These are phyloP conservation scores for Psittacula derbiana DNA, from an alignment of 2,797 vertebrate genomes.

Conservation along the genomic window DNA sequence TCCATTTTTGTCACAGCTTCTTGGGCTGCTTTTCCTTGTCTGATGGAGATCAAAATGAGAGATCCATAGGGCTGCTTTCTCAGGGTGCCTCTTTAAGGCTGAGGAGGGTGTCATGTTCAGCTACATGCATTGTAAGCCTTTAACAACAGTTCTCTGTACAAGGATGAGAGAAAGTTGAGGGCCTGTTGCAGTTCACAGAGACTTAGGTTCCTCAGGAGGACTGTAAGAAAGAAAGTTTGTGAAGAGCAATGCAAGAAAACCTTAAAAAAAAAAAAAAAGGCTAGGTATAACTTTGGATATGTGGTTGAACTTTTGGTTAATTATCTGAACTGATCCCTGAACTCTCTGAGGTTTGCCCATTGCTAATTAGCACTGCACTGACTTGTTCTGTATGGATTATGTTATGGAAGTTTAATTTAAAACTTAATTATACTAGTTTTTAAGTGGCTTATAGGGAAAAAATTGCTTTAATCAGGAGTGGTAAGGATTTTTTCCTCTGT, in stretches of 20 bases:
- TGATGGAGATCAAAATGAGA: not conserved
- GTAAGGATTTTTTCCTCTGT: conserved; percentile 37
- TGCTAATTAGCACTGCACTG: conserved; percentile 67
- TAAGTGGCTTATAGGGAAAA: conserved; percentile 67
- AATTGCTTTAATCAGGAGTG: conserved; percentile 42
- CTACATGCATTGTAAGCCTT: not conserved
- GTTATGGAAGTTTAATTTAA: conserved; percentile 70
- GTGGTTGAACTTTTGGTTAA: conserved; percentile 68
- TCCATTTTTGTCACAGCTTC: not conserved
- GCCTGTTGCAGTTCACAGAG: not conserved
- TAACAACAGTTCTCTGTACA: not conserved
- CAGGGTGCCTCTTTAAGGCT: not conserved
- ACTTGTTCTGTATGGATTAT: conserved; percentile 69
- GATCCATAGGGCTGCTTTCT: not conserved
- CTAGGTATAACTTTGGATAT: conserved; percentile 44
- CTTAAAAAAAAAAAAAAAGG: not conserved
- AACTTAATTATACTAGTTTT: conserved; percentile 73
- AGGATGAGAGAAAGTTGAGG: not conserved
- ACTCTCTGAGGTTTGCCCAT: conserved; percentile 68
- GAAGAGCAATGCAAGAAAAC: not conserved
- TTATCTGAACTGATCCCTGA: conserved; percentile 72
- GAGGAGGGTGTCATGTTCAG: not conserved
- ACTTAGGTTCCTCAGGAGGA: not conserved
- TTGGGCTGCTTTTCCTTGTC: not conserved
- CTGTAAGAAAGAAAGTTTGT: not conserved